Evolutionary conservation across 2,113 vertebrate species (phyloP).

Genomic region (Eudyptes chrysolophus): DNA sequence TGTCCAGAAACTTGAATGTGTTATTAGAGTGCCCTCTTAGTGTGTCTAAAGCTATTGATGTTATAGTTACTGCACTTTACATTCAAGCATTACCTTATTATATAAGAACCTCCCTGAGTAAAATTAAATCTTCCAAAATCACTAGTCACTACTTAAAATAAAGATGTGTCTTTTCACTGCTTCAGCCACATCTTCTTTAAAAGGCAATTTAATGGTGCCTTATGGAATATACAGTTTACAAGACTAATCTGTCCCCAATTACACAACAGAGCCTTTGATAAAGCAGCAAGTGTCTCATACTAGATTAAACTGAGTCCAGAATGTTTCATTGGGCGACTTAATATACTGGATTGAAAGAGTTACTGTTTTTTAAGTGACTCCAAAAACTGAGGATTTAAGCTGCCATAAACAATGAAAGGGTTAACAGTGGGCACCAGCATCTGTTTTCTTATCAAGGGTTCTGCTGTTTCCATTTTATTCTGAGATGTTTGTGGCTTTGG

Average conservation of each 20-base stretch:
- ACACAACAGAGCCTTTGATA: neutral
- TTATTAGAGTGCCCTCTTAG: neutral
- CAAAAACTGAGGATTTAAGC: neutral
- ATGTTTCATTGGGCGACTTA: neutral
- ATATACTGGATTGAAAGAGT: neutral
- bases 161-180: neutral
- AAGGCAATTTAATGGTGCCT: neutral
- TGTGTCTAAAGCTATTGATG: neutral
- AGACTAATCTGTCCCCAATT: neutral
- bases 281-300: neutral
- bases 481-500: neutral
- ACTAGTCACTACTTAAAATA: neutral
- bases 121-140: neutral
- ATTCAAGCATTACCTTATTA: neutral
- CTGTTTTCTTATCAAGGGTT: neutral
- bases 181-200: neutral
- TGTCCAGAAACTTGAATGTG: neutral
- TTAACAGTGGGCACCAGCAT: neutral
- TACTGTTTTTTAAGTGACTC: neutral
- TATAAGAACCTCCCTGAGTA: neutral
- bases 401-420: neutral
- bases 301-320: neutral
- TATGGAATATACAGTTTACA: neutral
- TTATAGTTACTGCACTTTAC: neutral
- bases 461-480: neutral